phyloP scores from a whole-genome alignment of 2,113 vertebrate genomes.

The Gopherus evgoodei region DNA sequence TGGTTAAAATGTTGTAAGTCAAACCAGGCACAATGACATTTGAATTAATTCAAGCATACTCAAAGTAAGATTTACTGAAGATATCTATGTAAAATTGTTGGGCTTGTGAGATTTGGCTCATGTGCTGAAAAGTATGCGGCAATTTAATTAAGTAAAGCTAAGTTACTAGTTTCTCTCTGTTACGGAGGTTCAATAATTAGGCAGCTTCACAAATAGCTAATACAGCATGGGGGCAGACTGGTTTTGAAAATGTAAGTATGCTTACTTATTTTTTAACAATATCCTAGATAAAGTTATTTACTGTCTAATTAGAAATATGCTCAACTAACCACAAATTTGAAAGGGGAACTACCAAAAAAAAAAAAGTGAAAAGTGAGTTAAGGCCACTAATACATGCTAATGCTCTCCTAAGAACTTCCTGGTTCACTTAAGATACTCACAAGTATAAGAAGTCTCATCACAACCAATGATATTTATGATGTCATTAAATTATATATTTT shows the following conservation, averaged over 20 bases:
- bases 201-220: background rate
- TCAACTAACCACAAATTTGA: background rate
- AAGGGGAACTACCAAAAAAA: background rate
- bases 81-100: background rate
- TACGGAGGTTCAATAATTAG: background rate
- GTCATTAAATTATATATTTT: background rate
- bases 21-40: background rate
- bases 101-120: background rate
- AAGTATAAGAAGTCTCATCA: background rate
- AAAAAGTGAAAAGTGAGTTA: background rate
- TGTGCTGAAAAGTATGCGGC: background rate
- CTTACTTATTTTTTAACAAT: conserved; percentile 10
- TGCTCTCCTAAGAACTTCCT: background rate
- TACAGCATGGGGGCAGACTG: background rate
- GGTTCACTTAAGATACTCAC: background rate
- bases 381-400: background rate
- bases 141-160: background rate
- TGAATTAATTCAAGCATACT: background rate
- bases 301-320: conserved; percentile 4
- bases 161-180: background rate
- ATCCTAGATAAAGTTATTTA: conserved; percentile 30
- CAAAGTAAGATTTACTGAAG: background rate
- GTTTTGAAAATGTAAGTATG: conserved; percentile 34
- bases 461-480: background rate
- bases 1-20: background rate